Conservation (phyloP, 2,113 vertebrate species). For the Etia nguti region DNA sequence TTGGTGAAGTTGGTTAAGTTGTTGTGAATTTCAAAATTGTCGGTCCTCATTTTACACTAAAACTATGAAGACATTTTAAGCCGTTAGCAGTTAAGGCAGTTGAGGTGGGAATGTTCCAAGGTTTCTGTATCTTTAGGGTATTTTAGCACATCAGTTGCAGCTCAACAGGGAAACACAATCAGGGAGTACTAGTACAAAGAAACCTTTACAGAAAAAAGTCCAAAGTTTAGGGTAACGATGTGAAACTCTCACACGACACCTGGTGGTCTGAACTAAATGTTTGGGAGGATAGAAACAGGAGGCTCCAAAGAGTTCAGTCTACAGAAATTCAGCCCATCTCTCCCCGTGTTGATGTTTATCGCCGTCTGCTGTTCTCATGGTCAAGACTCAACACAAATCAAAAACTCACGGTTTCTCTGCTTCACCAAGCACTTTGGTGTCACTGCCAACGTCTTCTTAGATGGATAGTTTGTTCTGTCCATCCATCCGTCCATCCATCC, state of each 20-base stretch:
- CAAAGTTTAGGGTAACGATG: neutral
- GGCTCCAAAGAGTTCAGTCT: neutral
- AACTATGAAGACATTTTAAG: accelerated
- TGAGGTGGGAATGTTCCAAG: neutral
- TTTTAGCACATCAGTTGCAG: neutral
- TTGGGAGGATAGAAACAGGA: neutral
- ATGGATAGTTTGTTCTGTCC: accelerated
- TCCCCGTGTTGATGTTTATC: accelerated
- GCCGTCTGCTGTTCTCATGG: accelerated
- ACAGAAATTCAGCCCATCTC: neutral
- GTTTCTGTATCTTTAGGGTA: accelerated
- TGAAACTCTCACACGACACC: neutral
- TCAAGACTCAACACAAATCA: neutral
- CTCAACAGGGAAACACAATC: neutral
- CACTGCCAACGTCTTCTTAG: neutral
- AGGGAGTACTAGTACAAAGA: neutral
- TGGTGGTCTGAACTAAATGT: neutral
- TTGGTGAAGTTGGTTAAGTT: neutral
- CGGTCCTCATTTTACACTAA: accelerated
- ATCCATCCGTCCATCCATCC: too few relatives aligned
- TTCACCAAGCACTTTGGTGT: neutral
- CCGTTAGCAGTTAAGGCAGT: accelerated
- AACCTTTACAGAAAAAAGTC: neutral
- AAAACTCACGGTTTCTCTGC: neutral
- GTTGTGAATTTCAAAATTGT: neutral